Evolutionary conservation across 2,888 invertebrate genomes (phyloP), one percentile per base, ranked within the genome.

Genomic region (Drosophila macrospina): DNA sequence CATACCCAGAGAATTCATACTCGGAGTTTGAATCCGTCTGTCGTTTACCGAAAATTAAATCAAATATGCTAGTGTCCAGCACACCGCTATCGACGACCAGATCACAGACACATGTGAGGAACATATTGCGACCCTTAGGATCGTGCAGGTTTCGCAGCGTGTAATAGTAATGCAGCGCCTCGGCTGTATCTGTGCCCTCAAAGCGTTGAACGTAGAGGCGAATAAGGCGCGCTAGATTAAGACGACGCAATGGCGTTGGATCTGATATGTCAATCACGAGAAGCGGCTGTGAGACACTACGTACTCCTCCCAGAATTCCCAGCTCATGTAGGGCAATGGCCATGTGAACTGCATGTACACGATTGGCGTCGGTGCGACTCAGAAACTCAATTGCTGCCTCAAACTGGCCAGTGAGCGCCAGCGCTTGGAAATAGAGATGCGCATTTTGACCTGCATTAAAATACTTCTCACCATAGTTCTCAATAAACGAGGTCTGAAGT

Each of bases 311-410:
- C 59, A 99, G 92, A 86, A 98, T 93, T 84, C 96, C 96, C 56
- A 96, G 93, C 90, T 98, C 98, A 86, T 97, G 96, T 56, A 99
- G 93, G 4, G 97, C 97, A 64, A 99, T 94, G 0, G 98, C 98
- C 93, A 98, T 95, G 91, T 99, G 99, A 0, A 99, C 97, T 5
- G 97, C 97, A 90, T 98, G 98, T 11, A 96, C 95, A 87, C 96
- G 94, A 90, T 95, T 95, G 80, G 94, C 94, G 74, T 93, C 95
- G 44, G 88, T 90, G 6, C 98, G 94, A 0, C 97, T 95, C 56
- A 99, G 92, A 91, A 98, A 99, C 91, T 98, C 98, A 52, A 99
- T 95, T 1, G 98, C 98, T 0, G 98, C 96, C 92, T 99, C 99
- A 93, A 98, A 99, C 92, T 99, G 99, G 1, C 98, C 98, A 20